phyloP scores from a whole-genome alignment of 2,888 invertebrate species.

The Euplagia quadripunctaria region DNA sequence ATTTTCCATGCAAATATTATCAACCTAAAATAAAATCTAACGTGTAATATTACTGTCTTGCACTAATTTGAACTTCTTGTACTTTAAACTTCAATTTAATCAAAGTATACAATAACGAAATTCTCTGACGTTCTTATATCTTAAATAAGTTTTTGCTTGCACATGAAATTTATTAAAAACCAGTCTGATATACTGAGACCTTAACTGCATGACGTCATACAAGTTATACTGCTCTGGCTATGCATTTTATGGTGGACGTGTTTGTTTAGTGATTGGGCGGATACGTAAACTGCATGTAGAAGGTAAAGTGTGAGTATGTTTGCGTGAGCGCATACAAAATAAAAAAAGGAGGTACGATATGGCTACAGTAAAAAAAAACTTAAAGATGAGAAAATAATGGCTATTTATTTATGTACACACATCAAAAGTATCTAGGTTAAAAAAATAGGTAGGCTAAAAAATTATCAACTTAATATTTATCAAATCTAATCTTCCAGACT shows the following conservation, averaged over 20 bases:
- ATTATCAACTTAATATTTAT: no score
- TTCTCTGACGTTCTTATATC: neutral
- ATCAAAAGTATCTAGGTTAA: no score
- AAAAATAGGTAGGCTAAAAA: no score
- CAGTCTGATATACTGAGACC: conserved; percentile 9
- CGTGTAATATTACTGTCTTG: neutral
- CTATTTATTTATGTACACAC: no score
- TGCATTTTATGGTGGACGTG: conserved; percentile 16
- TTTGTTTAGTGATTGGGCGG: conserved; percentile 1
- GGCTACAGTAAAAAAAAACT: no score
- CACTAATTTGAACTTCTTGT: neutral
- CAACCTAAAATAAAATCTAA: neutral
- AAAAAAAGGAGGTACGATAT: no score
- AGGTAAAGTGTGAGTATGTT: conserved; percentile 8
- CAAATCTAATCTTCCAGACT: no score
- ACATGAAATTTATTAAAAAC: neutral
- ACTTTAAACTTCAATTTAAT: no score
- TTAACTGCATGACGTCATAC: conserved; percentile 18
- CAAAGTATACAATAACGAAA: neutral
- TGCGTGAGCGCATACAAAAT: no score
- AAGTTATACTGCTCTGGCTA: neutral
- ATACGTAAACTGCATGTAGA: neutral
- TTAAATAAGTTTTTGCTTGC: no score
- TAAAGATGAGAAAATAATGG: no score
- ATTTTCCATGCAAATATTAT: neutral